Base-by-base conservation (phyloP, 2,888 invertebrate genomes). In the Dorcus parallelipipedus region DNA sequence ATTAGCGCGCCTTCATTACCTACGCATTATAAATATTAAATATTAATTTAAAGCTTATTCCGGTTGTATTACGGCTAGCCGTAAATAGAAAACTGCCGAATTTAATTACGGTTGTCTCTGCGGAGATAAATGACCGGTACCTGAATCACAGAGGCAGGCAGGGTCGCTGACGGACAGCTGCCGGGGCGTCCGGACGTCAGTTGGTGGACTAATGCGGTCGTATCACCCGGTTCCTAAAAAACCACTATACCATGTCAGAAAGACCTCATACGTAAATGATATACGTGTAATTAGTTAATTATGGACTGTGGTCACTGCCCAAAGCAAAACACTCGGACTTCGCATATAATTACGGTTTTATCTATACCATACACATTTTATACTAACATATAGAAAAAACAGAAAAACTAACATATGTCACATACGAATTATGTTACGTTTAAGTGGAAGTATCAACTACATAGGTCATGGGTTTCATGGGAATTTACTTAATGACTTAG, bases 261-360 rank as follows among this genome's bases (percentile, higher is more conserved):
- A 33, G 26, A 33, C 26, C 26, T 33, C 26, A 33, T 33, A 33
- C 26, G 26, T 33, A 33, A 33, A 33, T 33, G 26, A 52, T 43
- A 67, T 64, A 67, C 64, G 61, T 66, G 61, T 68, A 65, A 68
- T 69, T 68, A 69, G 61, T 62, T 68, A 66, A 67, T 67, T 65
- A 66, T 61, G 53, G 63, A 59, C 54, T 63, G 62, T 54, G 62
- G 61, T 57, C 58, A 55, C 51, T 58, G 58, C 57, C 56, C 57
- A 9, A 43, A 43, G 59, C 49, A 5, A 17, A 48, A 58, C 56
- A 54, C 54, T 54, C 49, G 40, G 52, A 39, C 49, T 39, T 14
- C 47, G 50, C 49, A 49, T 59, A 52, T 58, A 59, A 59, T 59
- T 59, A 59, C 9, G 20, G 9, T 50, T 51, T 59, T 59, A 59